Evolutionary conservation across 2,113 vertebrate species (phyloP).

Genomic region (Hiodon alosoides): DNA sequence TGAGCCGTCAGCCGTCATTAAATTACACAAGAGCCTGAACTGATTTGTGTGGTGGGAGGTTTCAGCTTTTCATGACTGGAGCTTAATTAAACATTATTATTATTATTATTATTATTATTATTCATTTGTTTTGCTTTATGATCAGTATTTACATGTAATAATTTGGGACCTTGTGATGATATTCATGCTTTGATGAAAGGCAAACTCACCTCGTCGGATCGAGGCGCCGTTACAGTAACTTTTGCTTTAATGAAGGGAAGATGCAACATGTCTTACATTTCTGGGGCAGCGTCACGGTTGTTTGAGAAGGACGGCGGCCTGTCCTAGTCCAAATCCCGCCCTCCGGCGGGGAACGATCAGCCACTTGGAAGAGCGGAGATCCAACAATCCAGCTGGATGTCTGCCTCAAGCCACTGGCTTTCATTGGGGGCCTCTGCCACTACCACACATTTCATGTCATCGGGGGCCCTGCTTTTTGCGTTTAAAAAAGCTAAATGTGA

Average conservation of each 20-base stretch:
- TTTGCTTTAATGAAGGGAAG: constrained; percentile 10
- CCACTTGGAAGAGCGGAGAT: background rate
- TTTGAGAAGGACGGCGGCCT: background rate
- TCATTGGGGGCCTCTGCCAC: background rate
- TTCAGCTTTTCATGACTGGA: too few relatives aligned
- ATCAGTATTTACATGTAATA: background rate
- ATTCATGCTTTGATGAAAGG: background rate
- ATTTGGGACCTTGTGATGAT: background rate
- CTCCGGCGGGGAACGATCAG: background rate
- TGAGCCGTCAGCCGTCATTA: too few relatives aligned
- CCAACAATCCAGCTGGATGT: background rate
- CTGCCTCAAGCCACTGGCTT: background rate
- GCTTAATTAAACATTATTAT: too few relatives aligned
- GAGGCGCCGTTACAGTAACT: background rate
- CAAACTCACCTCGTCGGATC: background rate
- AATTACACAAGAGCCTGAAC: too few relatives aligned
- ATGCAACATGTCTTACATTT: background rate
- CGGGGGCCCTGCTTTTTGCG: background rate
- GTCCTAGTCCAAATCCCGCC: background rate
- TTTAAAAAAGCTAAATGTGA: background rate
- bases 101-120: too few relatives aligned
- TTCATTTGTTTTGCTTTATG: background rate
- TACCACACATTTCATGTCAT: too few relatives aligned
- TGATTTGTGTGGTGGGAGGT: too few relatives aligned
- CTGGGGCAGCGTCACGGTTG: background rate